Conservation (phyloP, 2,797 vertebrate species). For the Pseudomugil tenellus region DNA sequence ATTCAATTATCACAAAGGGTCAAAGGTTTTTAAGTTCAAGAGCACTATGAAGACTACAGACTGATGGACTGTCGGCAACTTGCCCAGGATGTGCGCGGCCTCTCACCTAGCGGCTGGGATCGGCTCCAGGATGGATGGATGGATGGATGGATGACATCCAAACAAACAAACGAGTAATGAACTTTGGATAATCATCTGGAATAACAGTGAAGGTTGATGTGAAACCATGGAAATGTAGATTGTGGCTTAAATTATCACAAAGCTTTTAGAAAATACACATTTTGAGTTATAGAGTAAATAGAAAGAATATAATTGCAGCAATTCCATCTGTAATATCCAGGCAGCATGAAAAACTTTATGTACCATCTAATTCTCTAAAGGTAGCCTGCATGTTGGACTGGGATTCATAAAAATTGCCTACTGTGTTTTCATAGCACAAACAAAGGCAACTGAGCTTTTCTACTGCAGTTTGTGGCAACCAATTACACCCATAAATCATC, state of each 20-base stretch:
- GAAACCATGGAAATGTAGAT: neutral
- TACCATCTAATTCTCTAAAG: slow-evolving; percentile 48
- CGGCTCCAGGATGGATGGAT: too few species aligned
- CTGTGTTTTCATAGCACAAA: slow-evolving; percentile 54
- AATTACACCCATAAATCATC: slow-evolving; percentile 82
- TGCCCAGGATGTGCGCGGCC: too few species aligned
- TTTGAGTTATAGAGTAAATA: neutral
- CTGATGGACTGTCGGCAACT: too few species aligned
- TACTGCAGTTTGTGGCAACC: slow-evolving; percentile 67
- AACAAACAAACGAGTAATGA: too few species aligned
- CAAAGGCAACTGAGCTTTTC: slow-evolving; percentile 54
- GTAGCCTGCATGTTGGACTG: slow-evolving; percentile 34
- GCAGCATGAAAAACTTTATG: slow-evolving; percentile 1
- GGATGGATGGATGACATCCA: too few species aligned
- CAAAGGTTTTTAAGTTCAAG: neutral
- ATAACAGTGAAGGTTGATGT: neutral
- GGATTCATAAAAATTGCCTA: slow-evolving; percentile 45
- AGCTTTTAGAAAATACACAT: neutral
- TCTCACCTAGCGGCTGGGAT: too few species aligned
- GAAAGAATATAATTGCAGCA: neutral
- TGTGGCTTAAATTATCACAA: neutral
- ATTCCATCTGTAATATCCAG: neutral
- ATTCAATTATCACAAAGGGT: neutral
- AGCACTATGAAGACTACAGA: too few species aligned
- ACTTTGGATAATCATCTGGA: too few species aligned